phyloP scores from a whole-genome alignment of 2,797 vertebrate genomes.

The Lithobates pipiens region DNA sequence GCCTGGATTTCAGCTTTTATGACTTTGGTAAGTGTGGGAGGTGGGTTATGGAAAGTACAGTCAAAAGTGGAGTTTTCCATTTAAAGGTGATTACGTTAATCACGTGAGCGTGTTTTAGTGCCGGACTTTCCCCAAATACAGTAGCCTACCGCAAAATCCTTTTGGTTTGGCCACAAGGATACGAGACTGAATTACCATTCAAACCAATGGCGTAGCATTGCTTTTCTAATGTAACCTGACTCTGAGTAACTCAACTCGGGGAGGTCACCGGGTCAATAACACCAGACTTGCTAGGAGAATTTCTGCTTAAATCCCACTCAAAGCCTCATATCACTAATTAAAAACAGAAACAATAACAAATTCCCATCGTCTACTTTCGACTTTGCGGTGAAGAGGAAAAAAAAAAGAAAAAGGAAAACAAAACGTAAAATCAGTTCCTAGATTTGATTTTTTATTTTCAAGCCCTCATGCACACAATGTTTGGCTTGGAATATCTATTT shows the following conservation, averaged over 20 bases:
- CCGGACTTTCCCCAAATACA: slow-evolving; percentile 34
- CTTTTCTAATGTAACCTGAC: slow-evolving; percentile 42
- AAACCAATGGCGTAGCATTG: slow-evolving; percentile 37
- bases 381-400: slow-evolving; percentile 36
- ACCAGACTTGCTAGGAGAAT: slow-evolving; percentile 40
- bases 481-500: slow-evolving; percentile 21
- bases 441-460: background rate
- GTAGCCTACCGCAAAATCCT: slow-evolving; percentile 53
- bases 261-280: slow-evolving; percentile 47
- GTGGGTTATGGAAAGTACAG: background rate
- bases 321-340: slow-evolving; percentile 57
- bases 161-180: slow-evolving; percentile 53
- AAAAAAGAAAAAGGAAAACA: slow-evolving; percentile 21
- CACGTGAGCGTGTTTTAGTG: background rate
- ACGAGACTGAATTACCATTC: slow-evolving; percentile 22
- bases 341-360: slow-evolving; percentile 58
- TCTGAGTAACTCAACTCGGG: slow-evolving; percentile 41
- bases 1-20: background rate
- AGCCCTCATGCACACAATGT: slow-evolving; percentile 17
- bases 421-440: slow-evolving; percentile 10
- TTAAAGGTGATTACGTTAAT: background rate
- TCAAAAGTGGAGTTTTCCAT: background rate
- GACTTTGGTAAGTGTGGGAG: background rate
- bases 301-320: slow-evolving; percentile 38
- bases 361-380: slow-evolving; percentile 42